These are phyloP conservation scores for Anguilla japonica DNA, from an alignment of 2,113 vertebrate species.

Conservation along the genomic window DNA sequence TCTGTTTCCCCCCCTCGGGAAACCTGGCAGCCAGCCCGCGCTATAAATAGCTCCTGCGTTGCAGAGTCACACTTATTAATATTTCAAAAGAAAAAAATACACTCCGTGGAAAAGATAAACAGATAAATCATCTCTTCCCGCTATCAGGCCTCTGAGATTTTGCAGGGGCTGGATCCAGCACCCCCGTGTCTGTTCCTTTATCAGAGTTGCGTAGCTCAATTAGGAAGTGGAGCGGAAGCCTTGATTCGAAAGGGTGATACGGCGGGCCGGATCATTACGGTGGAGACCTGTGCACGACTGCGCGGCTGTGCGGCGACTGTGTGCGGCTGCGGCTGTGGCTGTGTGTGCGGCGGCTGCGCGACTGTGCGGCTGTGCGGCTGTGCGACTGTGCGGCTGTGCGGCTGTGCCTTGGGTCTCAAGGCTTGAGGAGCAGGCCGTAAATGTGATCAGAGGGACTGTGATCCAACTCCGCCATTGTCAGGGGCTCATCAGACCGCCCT, in stretches of 20 bases:
- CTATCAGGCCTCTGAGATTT: slow-evolving; percentile 35
- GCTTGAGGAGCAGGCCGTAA: slow-evolving; percentile 43
- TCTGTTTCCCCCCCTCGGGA: background rate
- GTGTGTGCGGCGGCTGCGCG: too few species aligned
- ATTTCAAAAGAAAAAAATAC: slow-evolving; percentile 52
- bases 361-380: too few species aligned
- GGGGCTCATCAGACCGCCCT: slow-evolving; percentile 39
- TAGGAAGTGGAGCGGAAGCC: background rate
- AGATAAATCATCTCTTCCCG: slow-evolving; percentile 48
- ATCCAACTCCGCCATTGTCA: slow-evolving; percentile 32
- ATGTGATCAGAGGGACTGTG: background rate
- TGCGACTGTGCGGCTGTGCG: background rate
- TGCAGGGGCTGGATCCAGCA: background rate
- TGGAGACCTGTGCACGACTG: background rate
- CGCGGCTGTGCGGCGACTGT: too few species aligned
- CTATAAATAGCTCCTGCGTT: slow-evolving; percentile 16
- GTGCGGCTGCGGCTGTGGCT: too few species aligned
- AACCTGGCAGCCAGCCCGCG: background rate
- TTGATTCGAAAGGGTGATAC: background rate
- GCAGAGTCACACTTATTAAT: slow-evolving; percentile 48
- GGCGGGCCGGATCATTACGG: background rate
- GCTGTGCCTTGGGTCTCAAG: slow-evolving; percentile 35
- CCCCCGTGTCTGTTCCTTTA: background rate
- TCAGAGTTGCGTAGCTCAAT: background rate
- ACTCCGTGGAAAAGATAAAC: slow-evolving; percentile 36